Evolutionary conservation across 64 coral and sea anemone species (phyloP).

Genomic region (Stichodactyla mertensii): DNA sequence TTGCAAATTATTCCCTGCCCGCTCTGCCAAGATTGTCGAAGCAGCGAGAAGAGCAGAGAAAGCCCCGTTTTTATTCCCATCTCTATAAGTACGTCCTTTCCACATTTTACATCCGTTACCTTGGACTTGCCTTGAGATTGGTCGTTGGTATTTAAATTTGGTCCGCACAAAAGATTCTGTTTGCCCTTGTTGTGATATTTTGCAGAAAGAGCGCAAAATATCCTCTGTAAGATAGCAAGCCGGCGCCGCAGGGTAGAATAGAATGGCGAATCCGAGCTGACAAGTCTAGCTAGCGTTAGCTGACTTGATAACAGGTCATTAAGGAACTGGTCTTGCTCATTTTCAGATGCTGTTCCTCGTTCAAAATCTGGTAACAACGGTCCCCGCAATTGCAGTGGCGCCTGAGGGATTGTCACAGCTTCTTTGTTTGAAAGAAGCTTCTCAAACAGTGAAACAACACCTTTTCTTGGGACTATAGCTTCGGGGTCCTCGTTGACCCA

Average conservation of each 20-base stretch:
- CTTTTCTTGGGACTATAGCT: conserved; percentile 64
- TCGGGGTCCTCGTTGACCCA: conserved; percentile 75
- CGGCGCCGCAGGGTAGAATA: conserved; percentile 69
- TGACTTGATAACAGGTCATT: conserved; percentile 83
- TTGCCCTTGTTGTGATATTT: conserved; percentile 63
- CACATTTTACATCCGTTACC: conserved; percentile 28
- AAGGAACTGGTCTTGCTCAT: conserved; percentile 76
- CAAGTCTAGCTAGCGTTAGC: conserved; percentile 63
- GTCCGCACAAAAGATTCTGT: background rate
- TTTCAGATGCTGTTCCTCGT: conserved; percentile 50
- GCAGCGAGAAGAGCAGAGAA: conserved; percentile 64
- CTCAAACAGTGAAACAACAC: conserved; percentile 71
- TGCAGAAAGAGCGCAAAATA: conserved; percentile 72
- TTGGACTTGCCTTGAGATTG: conserved; percentile 16
- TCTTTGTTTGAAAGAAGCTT: conserved; percentile 86
- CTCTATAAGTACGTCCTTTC: conserved; percentile 63
- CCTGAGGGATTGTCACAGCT: conserved; percentile 45
- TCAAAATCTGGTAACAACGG: conserved; percentile 74
- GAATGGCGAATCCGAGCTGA: conserved; percentile 78
- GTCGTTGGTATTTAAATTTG: conserved; percentile 14
- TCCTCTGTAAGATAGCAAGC: conserved; percentile 73
- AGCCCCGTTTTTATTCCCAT: conserved; percentile 90
- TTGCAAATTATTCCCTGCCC: conserved; percentile 65
- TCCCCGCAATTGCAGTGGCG: conserved; percentile 62
- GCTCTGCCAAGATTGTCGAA: conserved; percentile 75